phyloP scores from a whole-genome alignment of 2,888 invertebrate species.

The Pteria penguin region DNA sequence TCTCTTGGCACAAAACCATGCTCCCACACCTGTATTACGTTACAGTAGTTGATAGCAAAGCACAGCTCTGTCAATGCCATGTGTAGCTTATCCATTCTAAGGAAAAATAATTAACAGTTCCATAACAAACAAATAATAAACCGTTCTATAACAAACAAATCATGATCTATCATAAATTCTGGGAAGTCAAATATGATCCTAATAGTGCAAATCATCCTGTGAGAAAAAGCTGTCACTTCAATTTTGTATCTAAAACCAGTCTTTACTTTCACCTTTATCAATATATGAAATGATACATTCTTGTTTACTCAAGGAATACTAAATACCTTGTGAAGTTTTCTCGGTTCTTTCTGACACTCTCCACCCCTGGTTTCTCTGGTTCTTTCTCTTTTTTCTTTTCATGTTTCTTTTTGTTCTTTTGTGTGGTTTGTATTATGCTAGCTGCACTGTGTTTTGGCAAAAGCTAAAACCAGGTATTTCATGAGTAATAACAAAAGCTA shows the following conservation, averaged over 20 bases:
- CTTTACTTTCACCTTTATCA: too few relatives aligned
- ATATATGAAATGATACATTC: too few relatives aligned
- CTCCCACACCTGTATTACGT: slow-evolving; percentile 98
- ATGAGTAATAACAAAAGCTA: neutral
- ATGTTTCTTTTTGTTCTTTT: slow-evolving; percentile 87
- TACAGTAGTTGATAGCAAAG: slow-evolving; percentile 97
- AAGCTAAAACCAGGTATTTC: slow-evolving; percentile 83
- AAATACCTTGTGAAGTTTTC: slow-evolving; percentile 94
- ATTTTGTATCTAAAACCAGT: too few relatives aligned
- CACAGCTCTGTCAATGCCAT: slow-evolving; percentile 99
- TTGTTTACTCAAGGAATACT: too few relatives aligned
- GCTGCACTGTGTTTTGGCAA: slow-evolving; percentile 97
- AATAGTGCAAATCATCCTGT: too few relatives aligned
- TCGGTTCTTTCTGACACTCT: slow-evolving; percentile 96
- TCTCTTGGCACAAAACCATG: slow-evolving; percentile 99
- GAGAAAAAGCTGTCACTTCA: too few relatives aligned
- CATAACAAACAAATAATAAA: too few relatives aligned
- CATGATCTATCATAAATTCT: too few relatives aligned
- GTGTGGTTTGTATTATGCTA: slow-evolving; percentile 90
- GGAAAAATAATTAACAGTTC: slow-evolving; percentile 52
- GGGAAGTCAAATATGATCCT: too few relatives aligned
- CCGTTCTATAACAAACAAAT: too few relatives aligned
- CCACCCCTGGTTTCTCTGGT: slow-evolving; percentile 93
- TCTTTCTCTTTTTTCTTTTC: slow-evolving; percentile 88
- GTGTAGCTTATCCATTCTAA: slow-evolving; percentile 96